These are phyloP conservation scores for Gonocerus acuteangulatus DNA, from an alignment of 2,888 invertebrate genomes.

Conservation along the genomic window DNA sequence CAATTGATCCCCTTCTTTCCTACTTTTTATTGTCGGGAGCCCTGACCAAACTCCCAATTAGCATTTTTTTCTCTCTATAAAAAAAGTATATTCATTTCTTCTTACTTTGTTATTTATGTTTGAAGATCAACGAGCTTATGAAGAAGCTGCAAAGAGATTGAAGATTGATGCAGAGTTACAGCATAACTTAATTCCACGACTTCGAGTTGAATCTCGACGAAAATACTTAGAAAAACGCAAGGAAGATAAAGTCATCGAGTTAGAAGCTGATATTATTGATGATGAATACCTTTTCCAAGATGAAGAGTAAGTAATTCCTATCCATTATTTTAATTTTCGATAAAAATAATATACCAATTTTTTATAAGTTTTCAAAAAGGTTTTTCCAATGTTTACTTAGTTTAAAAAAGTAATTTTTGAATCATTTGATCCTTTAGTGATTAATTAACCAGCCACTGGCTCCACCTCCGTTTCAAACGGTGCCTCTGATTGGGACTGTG, in stretches of 20 bases:
- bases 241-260: conserved; percentile 88
- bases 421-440: too few species aligned
- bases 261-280: conserved; percentile 90
- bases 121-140: conserved; percentile 61
- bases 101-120: conserved; percentile 40
- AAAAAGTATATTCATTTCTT: too few species aligned
- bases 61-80: too few species aligned
- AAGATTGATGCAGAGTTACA: conserved; percentile 72
- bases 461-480: too few species aligned
- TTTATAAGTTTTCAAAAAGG: background rate
- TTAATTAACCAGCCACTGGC: too few species aligned
- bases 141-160: conserved; percentile 84
- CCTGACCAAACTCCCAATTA: too few species aligned
- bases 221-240: conserved; percentile 93
- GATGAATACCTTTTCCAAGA: conserved; percentile 93
- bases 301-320: conserved; percentile 69
- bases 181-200: conserved; percentile 76
- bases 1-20: too few species aligned
- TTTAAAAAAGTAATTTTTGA: too few species aligned
- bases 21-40: too few species aligned
- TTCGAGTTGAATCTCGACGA: conserved; percentile 83
- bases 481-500: too few species aligned
- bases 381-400: background rate
- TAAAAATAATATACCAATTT: background rate
- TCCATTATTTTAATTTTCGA: background rate